Percentiles rank a stretch among this genome's conserved stretches.
phyloP scores from a whole-genome alignment of 2,888 invertebrate genomes.

The Drosophila aldrichi region DNA sequence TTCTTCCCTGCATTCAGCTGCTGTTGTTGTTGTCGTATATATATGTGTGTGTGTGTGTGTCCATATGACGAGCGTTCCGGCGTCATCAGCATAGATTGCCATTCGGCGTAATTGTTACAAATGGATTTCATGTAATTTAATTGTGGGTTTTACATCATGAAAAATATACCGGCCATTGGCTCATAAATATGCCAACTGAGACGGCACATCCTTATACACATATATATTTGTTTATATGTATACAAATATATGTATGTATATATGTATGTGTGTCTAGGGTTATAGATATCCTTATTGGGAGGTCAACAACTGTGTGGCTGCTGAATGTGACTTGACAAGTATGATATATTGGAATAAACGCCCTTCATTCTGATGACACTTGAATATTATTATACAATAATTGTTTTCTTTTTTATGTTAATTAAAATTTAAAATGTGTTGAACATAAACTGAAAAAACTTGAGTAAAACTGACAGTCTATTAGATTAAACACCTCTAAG shows the following conservation, averaged over 20 bases:
- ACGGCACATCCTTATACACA: constrained; percentile 7
- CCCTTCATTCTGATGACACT: constrained; percentile 2
- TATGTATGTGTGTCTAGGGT: too few species aligned
- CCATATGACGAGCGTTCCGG: constrained; percentile 69
- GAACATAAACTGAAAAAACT: too few species aligned
- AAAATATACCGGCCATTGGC: constrained; percentile 72
- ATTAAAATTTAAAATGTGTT: neutral
- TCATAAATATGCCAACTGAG: constrained; percentile 55
- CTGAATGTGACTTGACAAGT: neutral
- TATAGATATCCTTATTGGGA: constrained; percentile 39
- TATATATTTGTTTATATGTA: neutral
- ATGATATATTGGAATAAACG: constrained; percentile 16
- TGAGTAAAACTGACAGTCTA: too few species aligned
- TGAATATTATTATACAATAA: neutral
- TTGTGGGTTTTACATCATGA: constrained; percentile 81
- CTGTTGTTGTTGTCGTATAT: neutral
- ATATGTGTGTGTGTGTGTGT: too few species aligned
- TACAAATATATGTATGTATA: too few species aligned
- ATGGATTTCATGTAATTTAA: constrained; percentile 82
- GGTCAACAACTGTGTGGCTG: constrained; percentile 17
- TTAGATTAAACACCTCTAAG: too few species aligned
- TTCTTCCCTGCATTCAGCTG: constrained; percentile 10
- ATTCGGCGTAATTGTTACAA: constrained; percentile 82
- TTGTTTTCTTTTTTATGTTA: neutral
- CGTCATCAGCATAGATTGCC: constrained; percentile 79